A percentile compares a stretch with the other conserved stretches of the same genome.
Conservation (phyloP, 1,140 invertebrate genomes). For the Lucilia sericata region DNA sequence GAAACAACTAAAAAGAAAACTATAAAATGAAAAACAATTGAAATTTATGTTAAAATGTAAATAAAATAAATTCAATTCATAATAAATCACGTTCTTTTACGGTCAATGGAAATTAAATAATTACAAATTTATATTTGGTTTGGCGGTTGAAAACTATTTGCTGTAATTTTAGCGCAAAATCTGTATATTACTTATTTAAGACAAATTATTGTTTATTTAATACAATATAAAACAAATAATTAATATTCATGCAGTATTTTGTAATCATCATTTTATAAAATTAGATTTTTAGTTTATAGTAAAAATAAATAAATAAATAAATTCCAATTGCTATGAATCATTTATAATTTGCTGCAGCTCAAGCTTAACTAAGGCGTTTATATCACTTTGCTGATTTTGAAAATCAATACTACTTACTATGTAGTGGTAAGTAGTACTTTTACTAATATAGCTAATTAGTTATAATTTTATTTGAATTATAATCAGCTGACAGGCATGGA, state of each 20-base stretch:
- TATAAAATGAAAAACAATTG: too few species aligned
- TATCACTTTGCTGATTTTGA: too few species aligned
- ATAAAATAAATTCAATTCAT: background rate
- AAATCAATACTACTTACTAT: too few species aligned
- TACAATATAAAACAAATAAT: background rate
- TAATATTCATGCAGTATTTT: too few species aligned
- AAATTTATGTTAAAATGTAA: too few species aligned
- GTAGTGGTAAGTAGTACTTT: too few species aligned
- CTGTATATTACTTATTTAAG: background rate
- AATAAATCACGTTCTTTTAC: background rate
- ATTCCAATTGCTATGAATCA: background rate
- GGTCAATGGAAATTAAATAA: background rate
- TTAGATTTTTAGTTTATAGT: background rate
- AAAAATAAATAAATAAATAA: background rate
- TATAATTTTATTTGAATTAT: too few species aligned
- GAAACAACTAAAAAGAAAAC: too few species aligned
- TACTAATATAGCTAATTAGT: too few species aligned
- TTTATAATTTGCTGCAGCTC: background rate
- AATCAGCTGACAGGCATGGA: too few species aligned
- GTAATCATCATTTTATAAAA: background rate
- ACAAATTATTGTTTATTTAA: background rate
- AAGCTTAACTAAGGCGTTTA: too few species aligned
- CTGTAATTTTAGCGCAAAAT: background rate
- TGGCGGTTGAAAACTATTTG: background rate
- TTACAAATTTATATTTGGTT: background rate